Evolutionary conservation across 2,888 invertebrate species (phyloP), one percentile per base, ranked within the genome.

Genomic region (Cistogaster globosa): DNA sequence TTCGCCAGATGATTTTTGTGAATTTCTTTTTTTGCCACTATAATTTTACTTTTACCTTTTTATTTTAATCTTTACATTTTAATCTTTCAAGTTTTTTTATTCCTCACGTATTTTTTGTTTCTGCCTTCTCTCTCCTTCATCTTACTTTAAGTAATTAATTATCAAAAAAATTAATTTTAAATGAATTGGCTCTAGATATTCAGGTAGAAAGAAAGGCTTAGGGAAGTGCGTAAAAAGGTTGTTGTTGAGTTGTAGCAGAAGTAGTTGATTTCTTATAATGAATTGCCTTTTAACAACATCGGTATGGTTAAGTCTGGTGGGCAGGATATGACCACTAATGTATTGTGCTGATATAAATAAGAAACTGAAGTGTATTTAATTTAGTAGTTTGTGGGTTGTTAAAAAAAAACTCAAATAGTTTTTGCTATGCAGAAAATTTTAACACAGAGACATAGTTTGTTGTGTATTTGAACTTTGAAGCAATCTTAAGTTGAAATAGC

Each of bases 321-420:
- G 71, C 69, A 82, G 85, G 85, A 85, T 82, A 82, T 85, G 71
- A 78, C 85, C 85, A 85, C 85, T 85, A 85, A 85, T 85, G 78
- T 42, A 58, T 82, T 82, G 76, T 82, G 57, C 58, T 82, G 51
- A 71, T 71, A 80, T 68, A 80, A 74, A 80, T 68, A 74, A 80
- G 65, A 79, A 72, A 51, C 57, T 65, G 53, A 80, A 72, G 32
- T 51, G 38, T 67, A 65, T 79, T 79, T 38, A 63, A 79, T 79
- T 79, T 65, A 38, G 38, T 38, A 20, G 14, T 48, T 60, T 53
- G 38, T 60, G 20, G 1, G 22, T 32, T 36, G 11, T 36, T 36
- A 16, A 36, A 60, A 38, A 18, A 48, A 16, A 42, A 48, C 16
- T 48, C 45, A 48, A 7, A 9, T 18, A 9, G 1, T 53, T n/a